phyloP scores from a whole-genome alignment of 2,797 vertebrate species.

The Hoplostethus mediterraneus region DNA sequence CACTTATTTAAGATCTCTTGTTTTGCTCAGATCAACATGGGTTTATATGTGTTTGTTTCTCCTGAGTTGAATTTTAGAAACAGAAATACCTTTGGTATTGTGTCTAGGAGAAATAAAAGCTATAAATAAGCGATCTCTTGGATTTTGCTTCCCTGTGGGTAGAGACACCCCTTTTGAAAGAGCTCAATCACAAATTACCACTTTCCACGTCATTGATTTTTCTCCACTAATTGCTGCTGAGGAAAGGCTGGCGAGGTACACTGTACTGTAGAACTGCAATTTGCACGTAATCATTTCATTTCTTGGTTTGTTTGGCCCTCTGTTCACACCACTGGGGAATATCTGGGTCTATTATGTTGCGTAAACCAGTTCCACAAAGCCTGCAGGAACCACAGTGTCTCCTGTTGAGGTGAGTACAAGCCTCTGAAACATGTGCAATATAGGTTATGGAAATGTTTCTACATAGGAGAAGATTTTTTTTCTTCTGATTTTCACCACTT shows the following conservation, averaged over 20 bases:
- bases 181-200: slow-evolving; percentile 17
- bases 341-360: background rate
- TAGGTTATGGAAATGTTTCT: background rate
- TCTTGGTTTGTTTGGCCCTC: slow-evolving; percentile 12
- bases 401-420: background rate
- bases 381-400: slow-evolving; percentile 9
- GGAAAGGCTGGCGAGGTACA: slow-evolving; percentile 12
- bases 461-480: background rate
- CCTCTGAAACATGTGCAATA: background rate
- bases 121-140: too few relatives aligned
- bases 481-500: background rate
- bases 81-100: too few relatives aligned
- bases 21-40: too few relatives aligned
- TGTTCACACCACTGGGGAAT: slow-evolving; percentile 13
- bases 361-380: slow-evolving; percentile 19
- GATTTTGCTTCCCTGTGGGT: too few relatives aligned
- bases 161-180: background rate
- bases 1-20: too few relatives aligned
- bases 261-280: slow-evolving; percentile 2
- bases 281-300: slow-evolving; percentile 25
- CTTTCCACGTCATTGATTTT: slow-evolving; percentile 33
- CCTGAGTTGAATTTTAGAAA: too few relatives aligned
- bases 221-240: slow-evolving; percentile 10
- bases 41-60: too few relatives aligned
- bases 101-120: too few relatives aligned